These are phyloP conservation scores for Drosophila grimshawi DNA, from an alignment of 1,140 invertebrate genomes.

Conservation along the genomic window DNA sequence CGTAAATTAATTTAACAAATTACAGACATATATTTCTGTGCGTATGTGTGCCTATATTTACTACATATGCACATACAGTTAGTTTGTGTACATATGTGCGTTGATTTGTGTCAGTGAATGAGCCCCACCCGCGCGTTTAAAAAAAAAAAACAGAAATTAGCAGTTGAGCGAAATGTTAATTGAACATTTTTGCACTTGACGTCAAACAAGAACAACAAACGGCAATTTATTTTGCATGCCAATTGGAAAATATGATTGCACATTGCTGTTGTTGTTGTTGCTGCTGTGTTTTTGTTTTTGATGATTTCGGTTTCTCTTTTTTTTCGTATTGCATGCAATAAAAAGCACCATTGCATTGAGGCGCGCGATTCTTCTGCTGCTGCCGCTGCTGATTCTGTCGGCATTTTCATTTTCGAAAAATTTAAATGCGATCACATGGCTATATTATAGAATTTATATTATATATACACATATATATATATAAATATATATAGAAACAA, in stretches of 20 bases:
- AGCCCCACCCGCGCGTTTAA: slow-evolving; percentile 35
- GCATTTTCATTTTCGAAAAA: slow-evolving; percentile 37
- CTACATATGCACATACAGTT: background rate
- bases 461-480: slow-evolving; percentile 20
- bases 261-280: slow-evolving; percentile 30
- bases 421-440: slow-evolving; percentile 45
- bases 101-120: slow-evolving; percentile 21
- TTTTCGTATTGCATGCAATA: slow-evolving; percentile 13
- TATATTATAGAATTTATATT: slow-evolving; percentile 48
- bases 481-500: slow-evolving; percentile 37
- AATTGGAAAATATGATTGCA: slow-evolving; percentile 26
- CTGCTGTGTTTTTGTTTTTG: slow-evolving; percentile 7
- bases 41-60: background rate
- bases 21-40: slow-evolving; percentile 25
- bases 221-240: slow-evolving; percentile 35
- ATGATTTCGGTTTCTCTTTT: slow-evolving; percentile 7
- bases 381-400: slow-evolving; percentile 10
- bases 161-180: slow-evolving; percentile 47
- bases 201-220: slow-evolving; percentile 28
- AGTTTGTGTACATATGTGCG: background rate
- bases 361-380: slow-evolving; percentile 6
- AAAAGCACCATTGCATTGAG: slow-evolving; percentile 41
- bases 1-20: slow-evolving; percentile 81
- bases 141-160: slow-evolving; percentile 32
- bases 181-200: slow-evolving; percentile 55